Conservation (phyloP, 1,140 invertebrate genomes). For the Brachionus asplanchnoidis region DNA sequence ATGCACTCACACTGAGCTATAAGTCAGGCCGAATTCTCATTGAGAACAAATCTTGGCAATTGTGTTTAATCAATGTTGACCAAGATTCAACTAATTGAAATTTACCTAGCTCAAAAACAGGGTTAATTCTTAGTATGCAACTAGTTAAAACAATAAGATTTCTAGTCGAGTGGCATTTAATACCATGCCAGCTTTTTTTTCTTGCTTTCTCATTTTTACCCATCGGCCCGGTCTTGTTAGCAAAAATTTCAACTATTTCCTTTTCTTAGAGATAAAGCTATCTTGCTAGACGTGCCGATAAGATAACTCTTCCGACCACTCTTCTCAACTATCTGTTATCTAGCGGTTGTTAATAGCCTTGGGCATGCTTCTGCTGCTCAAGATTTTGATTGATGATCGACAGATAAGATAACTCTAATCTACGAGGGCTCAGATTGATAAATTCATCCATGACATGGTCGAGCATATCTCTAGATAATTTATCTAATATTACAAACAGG, state of each 20-base stretch:
- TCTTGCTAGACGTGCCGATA: neutral
- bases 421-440: neutral
- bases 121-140: conserved; percentile 27
- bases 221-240: neutral
- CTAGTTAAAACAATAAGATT: neutral
- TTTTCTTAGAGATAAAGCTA: neutral
- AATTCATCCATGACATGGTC: conserved; percentile 31
- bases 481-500: conserved; percentile 34
- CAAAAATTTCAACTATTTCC: neutral
- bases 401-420: conserved; percentile 16
- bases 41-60: neutral
- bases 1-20: neutral
- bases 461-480: neutral
- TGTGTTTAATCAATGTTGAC: conserved; percentile 6
- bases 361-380: neutral
- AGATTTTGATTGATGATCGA: neutral
- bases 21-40: neutral
- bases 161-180: neutral
- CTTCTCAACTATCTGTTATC: neutral
- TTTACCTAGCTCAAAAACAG: conserved; percentile 10
- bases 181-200: neutral
- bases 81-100: neutral
- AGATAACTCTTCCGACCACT: neutral
- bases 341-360: conserved; percentile 15
- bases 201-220: neutral